A percentile compares a stretch with the other conserved stretches of the same genome.
Conservation (phyloP, 2,888 invertebrate species). For the Cartodere bifasciata region DNA sequence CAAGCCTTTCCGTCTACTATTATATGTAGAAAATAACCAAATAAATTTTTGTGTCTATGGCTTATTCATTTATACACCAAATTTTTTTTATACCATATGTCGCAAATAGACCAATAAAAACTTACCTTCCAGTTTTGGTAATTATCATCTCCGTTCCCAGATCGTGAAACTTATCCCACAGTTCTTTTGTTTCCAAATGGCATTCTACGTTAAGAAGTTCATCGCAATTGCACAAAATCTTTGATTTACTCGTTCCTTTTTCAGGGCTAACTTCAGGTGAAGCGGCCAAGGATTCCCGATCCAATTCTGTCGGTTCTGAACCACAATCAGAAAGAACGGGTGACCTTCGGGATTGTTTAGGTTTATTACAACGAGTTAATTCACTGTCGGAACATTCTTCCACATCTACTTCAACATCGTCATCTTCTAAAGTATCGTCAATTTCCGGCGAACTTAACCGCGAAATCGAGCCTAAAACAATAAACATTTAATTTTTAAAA, state of each 20-base stretch:
- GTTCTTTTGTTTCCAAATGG: slow-evolving; percentile 65
- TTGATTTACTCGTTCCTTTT: slow-evolving; percentile 27
- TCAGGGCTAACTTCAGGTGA: slow-evolving; percentile 31
- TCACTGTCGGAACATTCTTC: slow-evolving; percentile 43
- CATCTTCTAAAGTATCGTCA: slow-evolving; percentile 38
- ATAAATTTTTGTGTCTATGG: too few relatives aligned
- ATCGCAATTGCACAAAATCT: slow-evolving; percentile 49
- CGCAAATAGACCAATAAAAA: too few relatives aligned
- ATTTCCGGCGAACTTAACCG: slow-evolving; percentile 35
- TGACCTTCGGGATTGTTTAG: slow-evolving; percentile 21
- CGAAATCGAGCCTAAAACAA: slow-evolving; percentile 17
- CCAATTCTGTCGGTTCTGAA: slow-evolving; percentile 30
- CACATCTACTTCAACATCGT: slow-evolving; percentile 42
- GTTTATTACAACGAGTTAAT: slow-evolving; percentile 19
- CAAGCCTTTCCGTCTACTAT: too few relatives aligned
- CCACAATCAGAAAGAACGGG: slow-evolving; percentile 32
- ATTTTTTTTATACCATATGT: too few relatives aligned
- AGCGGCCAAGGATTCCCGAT: slow-evolving; percentile 28
- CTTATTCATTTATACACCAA: too few relatives aligned
- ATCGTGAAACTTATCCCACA: slow-evolving; percentile 71
- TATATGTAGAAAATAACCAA: too few relatives aligned
- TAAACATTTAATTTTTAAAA: too few relatives aligned
- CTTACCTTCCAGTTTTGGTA: slow-evolving; percentile 70
- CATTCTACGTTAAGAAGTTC: slow-evolving; percentile 53
- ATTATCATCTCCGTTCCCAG: slow-evolving; percentile 78